These are phyloP conservation scores for Apteryx mantelli DNA, from an alignment of 2,113 vertebrate genomes.

Conservation along the genomic window DNA sequence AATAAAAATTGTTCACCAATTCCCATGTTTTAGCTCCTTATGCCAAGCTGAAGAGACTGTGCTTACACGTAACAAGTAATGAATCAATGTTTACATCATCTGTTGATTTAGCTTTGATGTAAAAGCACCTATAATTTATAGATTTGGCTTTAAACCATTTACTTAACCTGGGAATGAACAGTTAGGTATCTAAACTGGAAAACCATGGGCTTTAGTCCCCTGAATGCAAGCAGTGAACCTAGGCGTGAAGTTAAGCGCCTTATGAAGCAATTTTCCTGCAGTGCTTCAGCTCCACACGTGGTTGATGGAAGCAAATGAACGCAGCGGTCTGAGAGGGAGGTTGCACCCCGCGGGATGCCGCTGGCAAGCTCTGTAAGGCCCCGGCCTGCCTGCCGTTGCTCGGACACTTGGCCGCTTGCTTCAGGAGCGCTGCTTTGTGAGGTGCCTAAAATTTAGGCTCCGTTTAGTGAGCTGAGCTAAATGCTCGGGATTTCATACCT, in stretches of 20 bases:
- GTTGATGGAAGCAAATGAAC: background rate
- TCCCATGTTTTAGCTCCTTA: background rate
- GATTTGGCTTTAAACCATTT: background rate
- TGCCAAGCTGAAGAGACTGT: background rate
- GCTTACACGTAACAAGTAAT: background rate
- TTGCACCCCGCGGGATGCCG: background rate
- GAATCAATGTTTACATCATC: background rate
- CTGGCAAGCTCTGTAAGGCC: background rate
- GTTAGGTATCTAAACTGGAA: background rate
- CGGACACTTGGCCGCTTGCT: background rate
- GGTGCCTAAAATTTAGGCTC: background rate
- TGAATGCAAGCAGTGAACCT: background rate
- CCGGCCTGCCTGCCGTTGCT: background rate
- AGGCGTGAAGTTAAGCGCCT: background rate
- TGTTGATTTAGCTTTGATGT: accelerated
- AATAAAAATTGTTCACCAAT: background rate
- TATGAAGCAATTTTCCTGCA: background rate
- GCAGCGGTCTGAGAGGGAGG: background rate
- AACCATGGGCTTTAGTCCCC: background rate
- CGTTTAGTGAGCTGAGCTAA: background rate
- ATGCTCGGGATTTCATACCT: background rate
- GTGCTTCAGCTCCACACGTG: background rate
- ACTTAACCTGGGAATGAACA: background rate
- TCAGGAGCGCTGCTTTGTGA: background rate
- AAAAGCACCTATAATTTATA: background rate